Evolutionary conservation across 1,140 invertebrate genomes (phyloP), one percentile per base, ranked within the genome.

Genomic region (Drosophila sturtevanti): DNA sequence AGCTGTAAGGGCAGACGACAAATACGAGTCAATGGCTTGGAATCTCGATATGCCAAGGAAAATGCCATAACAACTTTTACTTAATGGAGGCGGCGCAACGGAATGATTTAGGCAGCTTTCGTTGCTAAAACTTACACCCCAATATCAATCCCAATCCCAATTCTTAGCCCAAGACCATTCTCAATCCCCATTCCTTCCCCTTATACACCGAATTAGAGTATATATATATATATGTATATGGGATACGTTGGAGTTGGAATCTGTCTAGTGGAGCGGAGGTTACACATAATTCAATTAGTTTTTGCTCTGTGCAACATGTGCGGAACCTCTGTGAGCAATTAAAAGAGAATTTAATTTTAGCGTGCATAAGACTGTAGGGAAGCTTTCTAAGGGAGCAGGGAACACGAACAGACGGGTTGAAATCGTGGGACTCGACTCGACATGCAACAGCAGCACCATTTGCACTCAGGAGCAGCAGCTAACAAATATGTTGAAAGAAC

Each of bases 251-350:
- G 38, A 72, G 37, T 71, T 34, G 56, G 48, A 58, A 68, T 51
- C n/a, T 37, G 58, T 61, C 37, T 38, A 60, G 34, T 38, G 35
- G 21, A 22, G 58, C 11, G 38, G 37, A 38, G 59, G 68, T 67
- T 55, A 82, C 63, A 65, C 81, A 85, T 85, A 85, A 85, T 85
- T 85, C 72, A 85, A 85, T 79, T 86, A 78, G 81, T 75, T 86
- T 67, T 68, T 68, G 81, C 69, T 56, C 37, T 75, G 78, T 52
- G 63, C 35, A 51, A 55, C 76, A 76, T 73, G 60, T 63, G 34
- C 67, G 68, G 48, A 77, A 55, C 41, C 71, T 75, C 55, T 68
- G 31, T 58, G 56, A 63, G 64, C 72, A 76, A 76, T 76, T 76
- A 76, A 76, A 75, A 64, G 72, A 54, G 72, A 68, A 75, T 76